These are phyloP conservation scores for Hypomecis punctinalis DNA, from an alignment of 2,888 invertebrate genomes.

Conservation along the genomic window DNA sequence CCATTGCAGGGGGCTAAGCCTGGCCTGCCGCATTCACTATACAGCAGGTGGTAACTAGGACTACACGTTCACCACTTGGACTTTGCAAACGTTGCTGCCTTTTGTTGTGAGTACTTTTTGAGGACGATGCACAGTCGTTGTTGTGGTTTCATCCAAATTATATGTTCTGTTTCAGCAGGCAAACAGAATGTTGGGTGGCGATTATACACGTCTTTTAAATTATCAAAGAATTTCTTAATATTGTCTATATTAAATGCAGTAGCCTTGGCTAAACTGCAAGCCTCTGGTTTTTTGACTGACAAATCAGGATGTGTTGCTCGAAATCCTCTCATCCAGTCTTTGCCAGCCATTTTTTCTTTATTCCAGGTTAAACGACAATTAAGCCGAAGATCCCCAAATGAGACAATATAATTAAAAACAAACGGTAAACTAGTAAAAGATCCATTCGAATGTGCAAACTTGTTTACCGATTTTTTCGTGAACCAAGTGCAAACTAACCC, in stretches of 20 bases:
- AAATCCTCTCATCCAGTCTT: conserved; percentile 28
- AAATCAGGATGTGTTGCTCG: conserved; percentile 25
- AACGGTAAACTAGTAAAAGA: too few relatives aligned
- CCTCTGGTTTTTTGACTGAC: conserved; percentile 27
- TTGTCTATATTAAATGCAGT: conserved; percentile 31
- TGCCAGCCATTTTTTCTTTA: conserved; percentile 21
- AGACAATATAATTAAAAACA: too few relatives aligned
- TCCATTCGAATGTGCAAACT: too few relatives aligned
- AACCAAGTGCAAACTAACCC: too few relatives aligned
- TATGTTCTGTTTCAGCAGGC: conserved; percentile 40
- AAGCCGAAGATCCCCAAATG: too few relatives aligned
- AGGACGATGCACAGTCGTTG: conserved; percentile 38
- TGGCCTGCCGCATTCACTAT: conserved; percentile 38
- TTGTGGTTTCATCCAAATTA: conserved; percentile 38
- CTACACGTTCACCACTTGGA: conserved; percentile 41
- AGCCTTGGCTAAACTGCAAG: conserved; percentile 30
- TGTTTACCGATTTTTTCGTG: too few relatives aligned
- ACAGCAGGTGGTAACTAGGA: conserved; percentile 32
- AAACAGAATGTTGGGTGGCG: conserved; percentile 26
- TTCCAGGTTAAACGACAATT: too few relatives aligned
- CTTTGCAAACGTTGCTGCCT: conserved; percentile 25
- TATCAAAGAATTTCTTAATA: conserved; percentile 16
- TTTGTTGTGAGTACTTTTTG: conserved; percentile 30
- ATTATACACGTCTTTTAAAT: conserved; percentile 18
- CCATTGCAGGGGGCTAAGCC: conserved; percentile 38